A percentile compares a stretch with the other conserved stretches of the same genome.
phyloP scores from a whole-genome alignment of 2,888 invertebrate species.

The Neoscelio sp. region DNA sequence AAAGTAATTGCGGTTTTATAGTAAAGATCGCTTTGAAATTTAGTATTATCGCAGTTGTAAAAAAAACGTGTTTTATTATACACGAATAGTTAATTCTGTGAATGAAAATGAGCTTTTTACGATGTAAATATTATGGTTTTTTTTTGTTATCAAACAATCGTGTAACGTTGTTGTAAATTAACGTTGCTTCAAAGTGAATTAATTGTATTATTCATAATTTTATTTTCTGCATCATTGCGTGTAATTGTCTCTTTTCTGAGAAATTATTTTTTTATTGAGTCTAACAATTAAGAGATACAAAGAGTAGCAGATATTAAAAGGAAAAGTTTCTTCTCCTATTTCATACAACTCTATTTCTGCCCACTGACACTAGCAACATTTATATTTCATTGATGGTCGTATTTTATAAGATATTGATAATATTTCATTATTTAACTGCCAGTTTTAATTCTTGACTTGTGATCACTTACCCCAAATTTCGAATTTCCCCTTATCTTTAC shows the following conservation, averaged over 20 bases:
- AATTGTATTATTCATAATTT: neutral
- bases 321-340: no score
- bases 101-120: slow-evolving; percentile 30
- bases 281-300: no score
- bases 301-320: no score
- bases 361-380: no score
- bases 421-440: no score
- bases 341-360: no score
- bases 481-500: no score
- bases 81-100: slow-evolving; percentile 21
- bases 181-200: neutral
- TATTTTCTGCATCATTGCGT: neutral
- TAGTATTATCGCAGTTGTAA: slow-evolving; percentile 18
- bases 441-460: no score
- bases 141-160: slow-evolving; percentile 3
- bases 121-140: slow-evolving; percentile 12
- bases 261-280: no score
- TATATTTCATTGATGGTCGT: no score
- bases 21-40: neutral
- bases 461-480: no score
- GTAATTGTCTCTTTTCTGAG: neutral
- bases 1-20: slow-evolving; percentile 44
- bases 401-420: no score
- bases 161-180: neutral
- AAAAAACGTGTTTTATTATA: slow-evolving; percentile 33